Percentiles rank a stretch among this genome's conserved stretches.
These are phyloP conservation scores for Muricea muricata DNA, from an alignment of 92 coral and sea anemone genomes.

Conservation along the genomic window DNA sequence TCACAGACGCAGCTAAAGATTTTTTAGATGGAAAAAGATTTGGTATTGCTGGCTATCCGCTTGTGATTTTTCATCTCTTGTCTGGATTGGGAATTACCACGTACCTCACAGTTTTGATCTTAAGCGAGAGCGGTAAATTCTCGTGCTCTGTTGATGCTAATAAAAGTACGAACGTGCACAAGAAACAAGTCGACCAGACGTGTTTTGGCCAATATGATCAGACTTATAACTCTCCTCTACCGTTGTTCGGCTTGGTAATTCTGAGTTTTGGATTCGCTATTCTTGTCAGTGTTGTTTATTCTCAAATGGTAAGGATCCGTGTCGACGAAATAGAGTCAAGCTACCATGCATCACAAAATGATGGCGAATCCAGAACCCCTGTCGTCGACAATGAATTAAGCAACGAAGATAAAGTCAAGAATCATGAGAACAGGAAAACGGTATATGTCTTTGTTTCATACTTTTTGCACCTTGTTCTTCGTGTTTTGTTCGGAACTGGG, in stretches of 20 bases:
- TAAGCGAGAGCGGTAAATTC: too few relatives aligned
- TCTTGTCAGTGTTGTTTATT: constrained; percentile 42
- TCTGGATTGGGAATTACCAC: too few relatives aligned
- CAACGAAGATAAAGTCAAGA: constrained; percentile 8
- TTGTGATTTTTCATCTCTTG: too few relatives aligned
- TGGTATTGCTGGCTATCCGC: too few relatives aligned
- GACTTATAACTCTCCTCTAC: too few relatives aligned
- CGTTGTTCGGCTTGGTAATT: constrained; percentile 39
- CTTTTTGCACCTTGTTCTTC: neutral
- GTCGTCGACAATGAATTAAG: too few relatives aligned
- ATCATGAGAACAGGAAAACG: constrained; percentile 17
- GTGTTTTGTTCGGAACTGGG: neutral
- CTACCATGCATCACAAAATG: too few relatives aligned
- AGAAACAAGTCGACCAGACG: neutral
- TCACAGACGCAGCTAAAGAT: too few relatives aligned
- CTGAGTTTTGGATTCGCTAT: constrained; percentile 4
- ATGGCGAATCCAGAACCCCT: constrained; percentile 58
- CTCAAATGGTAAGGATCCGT: constrained; percentile 46
- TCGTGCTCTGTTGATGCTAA: too few relatives aligned
- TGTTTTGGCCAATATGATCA: too few relatives aligned
- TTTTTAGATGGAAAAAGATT: too few relatives aligned
- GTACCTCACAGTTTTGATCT: too few relatives aligned
- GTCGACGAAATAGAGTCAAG: constrained; percentile 49
- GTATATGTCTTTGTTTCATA: constrained; percentile 32
- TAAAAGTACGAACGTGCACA: neutral